Base-by-base conservation (phyloP, 2,797 vertebrate species). In the Tachyglossus aculeatus region DNA sequence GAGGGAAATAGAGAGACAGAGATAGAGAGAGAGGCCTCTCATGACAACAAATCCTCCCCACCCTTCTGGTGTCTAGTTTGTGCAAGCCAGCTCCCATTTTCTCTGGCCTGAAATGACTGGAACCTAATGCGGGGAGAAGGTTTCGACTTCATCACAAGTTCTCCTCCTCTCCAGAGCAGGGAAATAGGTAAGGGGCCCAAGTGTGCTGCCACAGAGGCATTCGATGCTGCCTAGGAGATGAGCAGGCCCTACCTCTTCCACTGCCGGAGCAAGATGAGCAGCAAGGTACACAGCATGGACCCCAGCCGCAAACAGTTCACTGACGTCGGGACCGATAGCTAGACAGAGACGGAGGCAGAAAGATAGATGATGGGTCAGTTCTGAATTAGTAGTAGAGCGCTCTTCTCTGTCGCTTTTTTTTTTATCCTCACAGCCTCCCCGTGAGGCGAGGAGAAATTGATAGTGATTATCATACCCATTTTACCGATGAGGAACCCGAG, bases 201-300 rank as follows among this genome's bases (percentile, higher is more conserved):
- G n/a, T n/a, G n/a, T n/a, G n/a, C n/a, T n/a, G n/a, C n/a, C n/a
- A n/a, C n/a, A n/a, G n/a, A n/a, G n/a, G n/a, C n/a, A n/a, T n/a
- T n/a, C n/a, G n/a, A n/a, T n/a, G n/a, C n/a, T n/a, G n/a, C n/a
- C n/a, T n/a, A n/a, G n/a, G n/a, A n/a, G n/a, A n/a, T n/a, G n/a
- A n/a, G 1, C 6, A 8, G 56, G 3, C 71, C 91, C 67, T 47
- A 98, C 98, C 94, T 93, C 77, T 93, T 96, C 98, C 98, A 99
- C 77, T 96, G 95, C 66, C 95, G 96, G 44, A 99, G 94, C 45
- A 99, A 93, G 84, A 99, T 92, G 21, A 99, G 93, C 14, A 99
- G 94, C 29, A 99, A 89, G 1, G 97, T 99, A 50, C 96, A 95
- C 59, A 95, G 93, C 97, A 99, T 98, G 72, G 96, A 98, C 1